Evolutionary conservation across 2,888 invertebrate species (phyloP).

Genomic region (Caenorhabditis sp.): DNA sequence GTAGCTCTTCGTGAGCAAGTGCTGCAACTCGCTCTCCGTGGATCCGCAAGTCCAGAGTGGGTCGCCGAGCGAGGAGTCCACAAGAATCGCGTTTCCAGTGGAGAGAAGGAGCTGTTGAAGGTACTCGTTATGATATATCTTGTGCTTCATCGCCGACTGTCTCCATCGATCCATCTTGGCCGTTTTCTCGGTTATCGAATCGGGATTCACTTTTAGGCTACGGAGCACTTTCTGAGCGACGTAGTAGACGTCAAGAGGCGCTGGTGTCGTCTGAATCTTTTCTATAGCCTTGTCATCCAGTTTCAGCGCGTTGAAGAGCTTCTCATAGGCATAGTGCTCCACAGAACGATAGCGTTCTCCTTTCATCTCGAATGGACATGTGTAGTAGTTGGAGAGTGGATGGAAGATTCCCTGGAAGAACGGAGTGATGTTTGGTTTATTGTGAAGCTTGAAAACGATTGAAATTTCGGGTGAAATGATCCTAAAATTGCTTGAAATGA

Average conservation of each 20-base stretch:
- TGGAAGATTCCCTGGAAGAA: slow-evolving; percentile 80
- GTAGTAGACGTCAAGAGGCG: slow-evolving; percentile 76
- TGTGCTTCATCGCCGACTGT: slow-evolving; percentile 83
- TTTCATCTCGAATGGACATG: slow-evolving; percentile 72
- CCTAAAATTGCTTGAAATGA: too few relatives aligned
- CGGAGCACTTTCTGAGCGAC: slow-evolving; percentile 76
- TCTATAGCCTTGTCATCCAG: slow-evolving; percentile 79
- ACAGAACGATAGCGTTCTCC: slow-evolving; percentile 80
- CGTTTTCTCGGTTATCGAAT: slow-evolving; percentile 73
- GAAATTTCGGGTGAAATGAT: too few relatives aligned
- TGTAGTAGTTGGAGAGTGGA: slow-evolving; percentile 81
- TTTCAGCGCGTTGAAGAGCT: slow-evolving; percentile 74
- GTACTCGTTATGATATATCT: slow-evolving; percentile 78
- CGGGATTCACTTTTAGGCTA: slow-evolving; percentile 48
- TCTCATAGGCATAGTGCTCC: slow-evolving; percentile 82
- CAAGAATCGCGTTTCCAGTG: slow-evolving; percentile 81
- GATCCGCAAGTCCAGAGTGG: slow-evolving; percentile 77
- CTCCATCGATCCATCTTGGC: slow-evolving; percentile 80
- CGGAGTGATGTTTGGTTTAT: too few relatives aligned
- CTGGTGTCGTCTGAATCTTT: slow-evolving; percentile 79
- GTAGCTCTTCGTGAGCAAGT: slow-evolving; percentile 79
- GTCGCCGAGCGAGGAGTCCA: slow-evolving; percentile 78
- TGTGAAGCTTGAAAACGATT: too few relatives aligned
- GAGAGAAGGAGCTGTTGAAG: slow-evolving; percentile 81
- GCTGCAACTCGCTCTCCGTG: slow-evolving; percentile 81